These are phyloP conservation scores for Drosophila lowei DNA, from an alignment of 1,140 invertebrate genomes.

Conservation along the genomic window DNA sequence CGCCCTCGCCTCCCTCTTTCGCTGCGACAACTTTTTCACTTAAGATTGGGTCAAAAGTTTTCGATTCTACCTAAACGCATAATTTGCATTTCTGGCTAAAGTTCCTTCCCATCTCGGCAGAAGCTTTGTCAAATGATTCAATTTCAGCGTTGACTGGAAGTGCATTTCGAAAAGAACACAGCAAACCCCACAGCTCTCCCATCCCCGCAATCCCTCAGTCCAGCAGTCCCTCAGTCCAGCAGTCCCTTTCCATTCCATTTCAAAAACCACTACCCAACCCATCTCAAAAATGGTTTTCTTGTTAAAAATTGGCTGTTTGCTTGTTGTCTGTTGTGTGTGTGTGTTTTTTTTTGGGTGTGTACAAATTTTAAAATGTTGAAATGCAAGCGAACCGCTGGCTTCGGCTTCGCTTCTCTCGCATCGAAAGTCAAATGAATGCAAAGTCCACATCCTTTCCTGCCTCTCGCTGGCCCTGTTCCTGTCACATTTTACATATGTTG, in stretches of 20 bases:
- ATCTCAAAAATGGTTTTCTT: constrained; percentile 47
- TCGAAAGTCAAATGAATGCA: constrained; percentile 51
- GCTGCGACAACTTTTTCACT: constrained; percentile 19
- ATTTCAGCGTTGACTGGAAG: constrained; percentile 68
- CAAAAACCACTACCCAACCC: constrained; percentile 10
- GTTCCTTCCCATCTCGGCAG: constrained; percentile 18
- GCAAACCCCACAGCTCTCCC: neutral
- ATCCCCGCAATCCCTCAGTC: neutral
- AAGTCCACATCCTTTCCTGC: constrained; percentile 46
- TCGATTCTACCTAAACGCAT: constrained; percentile 64
- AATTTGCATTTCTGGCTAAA: constrained; percentile 65
- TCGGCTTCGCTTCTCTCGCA: constrained; percentile 20
- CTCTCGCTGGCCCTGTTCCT: constrained; percentile 23
- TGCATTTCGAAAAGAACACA: constrained; percentile 45
- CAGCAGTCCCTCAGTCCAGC: no score
- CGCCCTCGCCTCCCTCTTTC: neutral
- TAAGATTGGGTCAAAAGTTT: constrained; percentile 43
- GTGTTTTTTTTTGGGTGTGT: constrained; percentile 46
- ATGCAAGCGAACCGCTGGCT: constrained; percentile 12
- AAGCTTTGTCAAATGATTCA: constrained; percentile 76
- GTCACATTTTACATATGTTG: constrained; percentile 71
- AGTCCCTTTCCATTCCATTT: no score
- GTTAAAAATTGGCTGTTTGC: constrained; percentile 39
- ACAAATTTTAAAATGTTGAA: constrained; percentile 4
- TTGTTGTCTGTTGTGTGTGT: constrained; percentile 22